These are phyloP conservation scores for Subacronicta megacephala DNA, from an alignment of 2,888 invertebrate species.

Conservation along the genomic window DNA sequence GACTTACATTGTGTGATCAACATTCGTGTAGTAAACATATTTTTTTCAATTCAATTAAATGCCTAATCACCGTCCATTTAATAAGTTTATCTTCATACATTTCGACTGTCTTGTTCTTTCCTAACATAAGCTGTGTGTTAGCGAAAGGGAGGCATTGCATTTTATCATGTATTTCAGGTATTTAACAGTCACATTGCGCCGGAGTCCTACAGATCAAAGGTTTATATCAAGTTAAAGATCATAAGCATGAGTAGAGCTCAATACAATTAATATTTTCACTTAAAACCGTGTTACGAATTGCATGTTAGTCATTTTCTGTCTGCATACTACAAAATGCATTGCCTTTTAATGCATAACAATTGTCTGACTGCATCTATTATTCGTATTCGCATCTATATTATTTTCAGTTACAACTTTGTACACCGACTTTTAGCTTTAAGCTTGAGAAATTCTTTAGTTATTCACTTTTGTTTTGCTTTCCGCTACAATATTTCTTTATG, in stretches of 20 bases:
- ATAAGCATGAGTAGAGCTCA: conserved; percentile 87
- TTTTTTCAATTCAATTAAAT: conserved; percentile 32
- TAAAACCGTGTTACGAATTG: conserved; percentile 70
- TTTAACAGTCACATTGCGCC: conserved; percentile 98
- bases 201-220: conserved; percentile 97
- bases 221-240: conserved; percentile 91
- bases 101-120: conserved; percentile 53
- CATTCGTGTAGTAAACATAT: conserved; percentile 27
- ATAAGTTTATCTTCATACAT: conserved; percentile 45
- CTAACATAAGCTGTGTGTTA: conserved; percentile 59
- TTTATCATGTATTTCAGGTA: conserved; percentile 93
- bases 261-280: conserved; percentile 66
- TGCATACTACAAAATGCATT: conserved; percentile 65
- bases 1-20: conserved; percentile 29
- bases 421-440: conserved; percentile 52
- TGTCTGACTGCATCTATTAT: conserved; percentile 46
- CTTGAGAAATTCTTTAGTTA: conserved; percentile 49
- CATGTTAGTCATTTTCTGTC: conserved; percentile 73
- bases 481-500: conserved; percentile 66
- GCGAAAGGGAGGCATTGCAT: conserved; percentile 81
- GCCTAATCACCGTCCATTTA: conserved; percentile 42
- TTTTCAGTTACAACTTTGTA: conserved; percentile 42
- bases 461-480: conserved; percentile 65
- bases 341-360: conserved; percentile 58
- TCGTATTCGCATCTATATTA: conserved; percentile 45